Base-by-base conservation (phyloP, 2,888 invertebrate genomes). In the Hydraecia micacea region DNA sequence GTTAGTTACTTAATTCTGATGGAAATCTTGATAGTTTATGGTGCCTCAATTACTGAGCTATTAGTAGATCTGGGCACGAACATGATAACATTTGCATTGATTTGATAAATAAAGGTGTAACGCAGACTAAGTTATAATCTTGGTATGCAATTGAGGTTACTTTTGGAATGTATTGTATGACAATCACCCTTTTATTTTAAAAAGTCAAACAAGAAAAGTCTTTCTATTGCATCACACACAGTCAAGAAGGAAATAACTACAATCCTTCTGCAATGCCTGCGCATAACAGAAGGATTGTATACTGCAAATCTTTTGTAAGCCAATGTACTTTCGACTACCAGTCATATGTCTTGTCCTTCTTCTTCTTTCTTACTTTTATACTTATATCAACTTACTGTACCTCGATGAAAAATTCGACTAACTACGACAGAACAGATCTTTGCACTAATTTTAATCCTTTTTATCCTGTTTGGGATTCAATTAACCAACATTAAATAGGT, bases 391-490 rank as follows among this genome's bases (percentile, higher is more conserved):
- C 28, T 15, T 32, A 68, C 8, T 13, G 3, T 69, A 69, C 13
- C 42, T 11, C 9, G 11, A n/a, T 55, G 6, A 25, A 11, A 21
- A 63, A 32, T 62, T 62, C 18, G 21, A 63, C 4, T 32, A 9
- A 18, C 62, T 62, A 32, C 6, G 36, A 36, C 2, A 36, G 5
- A 11, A 63, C 21, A 0, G 25, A 63, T 25, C 25, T 36, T 21
- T 8, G 7, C 18, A 70, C 4, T 7, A 7, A n/a, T 36, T 49
- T 49, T 15, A 46, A 73, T 13, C 11, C 0, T 9, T 83, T 58
- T 52, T 52, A 15, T 55, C 25, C 13, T 25, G 5, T 69, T 80
- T 58, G n/a, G 39, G 28, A 70, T 74, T 74, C 62, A 71, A 58
- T 13, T 4, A 58, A 25, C n/a, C 71, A 63, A 67, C 62, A 55